Evolutionary conservation across 2,888 invertebrate species (phyloP).

Genomic region (Dynastes hyllus): DNA sequence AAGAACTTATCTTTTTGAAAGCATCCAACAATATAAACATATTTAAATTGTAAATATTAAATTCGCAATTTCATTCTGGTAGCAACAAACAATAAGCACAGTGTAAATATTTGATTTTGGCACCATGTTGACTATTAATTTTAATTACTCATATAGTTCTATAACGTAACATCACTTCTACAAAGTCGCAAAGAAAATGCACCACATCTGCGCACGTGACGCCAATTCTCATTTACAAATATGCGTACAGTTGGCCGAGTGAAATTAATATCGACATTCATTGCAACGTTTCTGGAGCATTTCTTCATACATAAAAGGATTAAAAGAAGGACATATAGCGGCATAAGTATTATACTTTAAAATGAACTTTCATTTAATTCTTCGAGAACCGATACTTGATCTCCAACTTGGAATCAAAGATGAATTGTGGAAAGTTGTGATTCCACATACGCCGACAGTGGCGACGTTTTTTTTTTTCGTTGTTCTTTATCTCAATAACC

Average conservation of each 20-base stretch:
- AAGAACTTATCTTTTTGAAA: no score
- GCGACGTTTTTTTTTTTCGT: constrained; percentile 1
- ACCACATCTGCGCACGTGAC: no score
- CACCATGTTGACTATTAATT: no score
- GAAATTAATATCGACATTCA: neutral
- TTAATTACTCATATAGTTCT: no score
- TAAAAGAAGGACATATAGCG: constrained; percentile 5
- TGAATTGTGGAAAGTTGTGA: constrained; percentile 4
- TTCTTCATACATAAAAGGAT: neutral
- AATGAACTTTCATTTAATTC: constrained; percentile 27
- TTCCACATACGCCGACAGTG: neutral
- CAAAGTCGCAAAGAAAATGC: no score
- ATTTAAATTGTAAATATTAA: no score
- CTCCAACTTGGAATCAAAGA: neutral
- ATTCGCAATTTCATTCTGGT: no score
- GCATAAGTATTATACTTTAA: constrained; percentile 21
- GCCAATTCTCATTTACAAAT: no score
- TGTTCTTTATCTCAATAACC: neutral
- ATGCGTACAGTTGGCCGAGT: neutral
- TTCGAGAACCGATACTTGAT: neutral
- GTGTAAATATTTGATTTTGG: no score
- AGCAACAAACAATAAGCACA: no score
- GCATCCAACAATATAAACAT: no score
- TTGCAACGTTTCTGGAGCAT: neutral
- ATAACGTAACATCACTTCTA: no score